Base-by-base conservation (phyloP, 2,113 vertebrate species). In the Gambusia affinis region DNA sequence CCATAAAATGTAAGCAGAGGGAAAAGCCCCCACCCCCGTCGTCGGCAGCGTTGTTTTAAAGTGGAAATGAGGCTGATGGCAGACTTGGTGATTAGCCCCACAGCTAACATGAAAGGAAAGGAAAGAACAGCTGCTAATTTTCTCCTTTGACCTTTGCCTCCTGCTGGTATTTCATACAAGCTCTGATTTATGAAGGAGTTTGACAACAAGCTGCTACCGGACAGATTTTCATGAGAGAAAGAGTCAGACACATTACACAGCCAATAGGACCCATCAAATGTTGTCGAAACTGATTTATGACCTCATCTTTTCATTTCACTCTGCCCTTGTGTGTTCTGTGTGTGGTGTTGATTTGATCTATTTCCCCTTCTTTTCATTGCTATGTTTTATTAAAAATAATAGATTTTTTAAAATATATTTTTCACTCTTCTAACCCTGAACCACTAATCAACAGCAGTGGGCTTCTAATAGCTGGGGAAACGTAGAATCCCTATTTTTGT, bases 41-140 rank as follows among this genome's bases (percentile, higher is more conserved):
- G 87, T 92, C 63, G 78, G 83, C 73, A 82, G 87, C 87, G 91
- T 92, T 91, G 90, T 94, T 93, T 91, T 92, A 91, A 91, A 93
- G 92, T 92, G 91, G 88, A 93, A 93, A 94, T 92, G 89, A 93
- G 86, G 87, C 87, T 87, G 90, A 92, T 90, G 87, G 68, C 68
- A 74, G 64, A 85, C 89, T 88, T 88, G 85, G 87, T 85, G 83
- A 90, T 92, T 93, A 90, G 89, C 91, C 92, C 90, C n/a, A 70
- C 10, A 78, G 91, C 90, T 87, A 87, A 92, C 90, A 93, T 93
- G 84, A 93, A 92, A 93, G 92, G 79, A 89, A 82, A 91, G 85
- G 86, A 90, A 89, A 87, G 87, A 84, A 89, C 89, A 91, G 91
- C 89, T 89, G 92, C 90, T 93, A 88, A 94, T 93, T 93, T 92